phyloP scores from a whole-genome alignment of 2,888 invertebrate species.

The Drosophila barbarae region DNA sequence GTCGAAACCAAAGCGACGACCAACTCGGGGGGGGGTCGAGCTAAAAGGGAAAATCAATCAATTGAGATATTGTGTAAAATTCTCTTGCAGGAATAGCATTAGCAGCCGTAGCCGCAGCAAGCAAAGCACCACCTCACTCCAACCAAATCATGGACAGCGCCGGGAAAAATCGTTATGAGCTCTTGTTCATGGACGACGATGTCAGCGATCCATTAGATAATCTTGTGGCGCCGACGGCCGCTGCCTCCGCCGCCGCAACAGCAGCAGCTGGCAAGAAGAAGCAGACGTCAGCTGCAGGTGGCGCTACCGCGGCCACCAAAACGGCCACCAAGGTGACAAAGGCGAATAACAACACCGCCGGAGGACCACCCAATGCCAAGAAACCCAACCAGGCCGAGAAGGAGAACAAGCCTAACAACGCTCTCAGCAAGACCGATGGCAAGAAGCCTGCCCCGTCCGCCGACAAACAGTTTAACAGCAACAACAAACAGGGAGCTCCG shows the following conservation, averaged over 20 bases:
- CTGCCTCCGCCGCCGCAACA: slow-evolving; percentile 45
- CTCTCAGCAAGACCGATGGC: slow-evolving; percentile 77
- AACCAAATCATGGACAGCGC: slow-evolving; percentile 77
- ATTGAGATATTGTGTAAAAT: slow-evolving; percentile 36
- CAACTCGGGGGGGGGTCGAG: slow-evolving; percentile 11
- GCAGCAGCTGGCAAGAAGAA: slow-evolving; percentile 48
- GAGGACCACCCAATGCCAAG: slow-evolving; percentile 47
- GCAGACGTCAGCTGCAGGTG: slow-evolving; percentile 33
- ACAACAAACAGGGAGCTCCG: slow-evolving; percentile 45
- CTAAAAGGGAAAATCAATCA: slow-evolving; percentile 43
- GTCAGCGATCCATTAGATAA: slow-evolving; percentile 80
- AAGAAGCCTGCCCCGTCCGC: slow-evolving; percentile 59
- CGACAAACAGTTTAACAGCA: slow-evolving; percentile 58
- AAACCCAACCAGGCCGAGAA: slow-evolving; percentile 78
- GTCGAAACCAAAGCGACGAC: slow-evolving; percentile 15
- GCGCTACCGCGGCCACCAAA: slow-evolving; percentile 56
- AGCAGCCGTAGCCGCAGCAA: slow-evolving; percentile 41
- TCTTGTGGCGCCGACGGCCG: slow-evolving; percentile 75
- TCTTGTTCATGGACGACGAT: slow-evolving; percentile 80
- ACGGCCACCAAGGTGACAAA: slow-evolving; percentile 37
- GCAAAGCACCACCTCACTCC: slow-evolving; percentile 28
- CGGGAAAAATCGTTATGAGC: slow-evolving; percentile 80
- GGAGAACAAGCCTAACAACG: slow-evolving; percentile 78
- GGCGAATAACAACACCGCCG: slow-evolving; percentile 22
- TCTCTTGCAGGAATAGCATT: slow-evolving; percentile 28